These are phyloP conservation scores for Branchinecta sandiegonensis DNA, from an alignment of 2,888 invertebrate genomes.

Conservation along the genomic window DNA sequence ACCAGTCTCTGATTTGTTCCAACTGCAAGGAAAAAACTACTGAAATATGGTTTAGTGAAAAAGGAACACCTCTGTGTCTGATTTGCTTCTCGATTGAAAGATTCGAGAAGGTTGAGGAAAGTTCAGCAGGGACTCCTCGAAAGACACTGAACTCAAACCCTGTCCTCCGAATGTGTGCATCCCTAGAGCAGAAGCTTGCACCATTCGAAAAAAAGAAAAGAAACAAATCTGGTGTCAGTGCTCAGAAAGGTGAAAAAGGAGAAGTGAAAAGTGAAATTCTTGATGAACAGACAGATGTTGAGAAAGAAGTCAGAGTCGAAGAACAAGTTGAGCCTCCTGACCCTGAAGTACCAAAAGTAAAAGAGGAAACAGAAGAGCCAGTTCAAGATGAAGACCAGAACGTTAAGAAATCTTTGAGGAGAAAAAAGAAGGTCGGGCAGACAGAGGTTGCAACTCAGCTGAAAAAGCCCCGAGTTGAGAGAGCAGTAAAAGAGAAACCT, in stretches of 20 bases:
- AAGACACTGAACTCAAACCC: conserved; percentile 11
- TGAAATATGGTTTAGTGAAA: conserved; percentile 13
- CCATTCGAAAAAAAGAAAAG: conserved; percentile 14
- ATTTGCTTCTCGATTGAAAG: conserved; percentile 12
- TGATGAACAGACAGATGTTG: not conserved
- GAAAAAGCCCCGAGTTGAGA: not conserved
- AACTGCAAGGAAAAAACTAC: conserved; percentile 10
- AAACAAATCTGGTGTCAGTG: not conserved
- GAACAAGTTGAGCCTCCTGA: not conserved
- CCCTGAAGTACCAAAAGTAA: not conserved
- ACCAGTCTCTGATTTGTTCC: not conserved
- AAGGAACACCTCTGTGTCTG: not conserved
- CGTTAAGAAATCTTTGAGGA: not conserved
- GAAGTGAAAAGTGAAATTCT: not conserved
- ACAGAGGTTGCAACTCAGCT: not conserved
- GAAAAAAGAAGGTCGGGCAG: conserved; percentile 1
- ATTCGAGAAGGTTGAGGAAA: not conserved
- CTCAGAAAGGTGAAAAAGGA: not conserved
- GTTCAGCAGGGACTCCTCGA: not conserved
- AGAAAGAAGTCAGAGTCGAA: not conserved
- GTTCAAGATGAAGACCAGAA: not conserved
- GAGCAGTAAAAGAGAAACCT: not conserved
- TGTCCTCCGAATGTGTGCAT: conserved; percentile 11
- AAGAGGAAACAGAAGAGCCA: not conserved
- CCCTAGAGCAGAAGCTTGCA: not conserved